Base-by-base conservation (phyloP, 2,888 invertebrate species). In the Prosopocoilus inquinatus region DNA sequence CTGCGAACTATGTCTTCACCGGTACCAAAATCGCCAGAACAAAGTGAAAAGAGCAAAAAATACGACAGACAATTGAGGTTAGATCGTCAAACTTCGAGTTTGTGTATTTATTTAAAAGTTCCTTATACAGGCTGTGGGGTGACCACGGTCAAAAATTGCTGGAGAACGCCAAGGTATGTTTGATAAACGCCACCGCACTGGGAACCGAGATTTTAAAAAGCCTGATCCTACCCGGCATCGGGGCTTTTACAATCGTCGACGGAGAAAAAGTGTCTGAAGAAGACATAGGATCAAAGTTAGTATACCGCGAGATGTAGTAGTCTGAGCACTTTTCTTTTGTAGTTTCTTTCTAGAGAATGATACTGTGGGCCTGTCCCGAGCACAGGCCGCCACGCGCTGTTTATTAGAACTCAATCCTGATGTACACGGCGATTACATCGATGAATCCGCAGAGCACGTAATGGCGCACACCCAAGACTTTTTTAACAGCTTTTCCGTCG, bases 191-290 rank as follows among this genome's bases (percentile, higher is more conserved):
- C 1, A 93, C 90, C 39, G 93, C 92, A 4, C 81, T 94, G 45
- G 97, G 97, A 9, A 96, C 97, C 16, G 99, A 99, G 81, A 87
- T 93, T 54, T 78, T 99, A 28, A 99, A 99, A 76, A 94, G 94
- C 20, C 83, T 99, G 32, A 90, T 99, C 9, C 80, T 99, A 35
- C 97, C 99, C 47, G 98, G 98, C 11, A 87, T 95, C 63, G 94
- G 94, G 45, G 87, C 91, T 15, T 89, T 95, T 65, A 96, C 96
- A 0, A 91, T 98, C 62, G 88, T 96, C 9, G 97, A 98, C 81
- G 92, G 92, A 15, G 86, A 87, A 70, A 87, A 86, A 68, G 88
- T 96, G 0, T 88, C 87, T 5, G 91, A 93, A 64, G 94, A 95
- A 75, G 97, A 99, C 76, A 84, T 95, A 58, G 97, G 96, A 15